A percentile compares a stretch with the other conserved stretches of the same genome.
These are phyloP conservation scores for Ceratina calcarata DNA, from an alignment of 1,140 invertebrate species.

Conservation along the genomic window DNA sequence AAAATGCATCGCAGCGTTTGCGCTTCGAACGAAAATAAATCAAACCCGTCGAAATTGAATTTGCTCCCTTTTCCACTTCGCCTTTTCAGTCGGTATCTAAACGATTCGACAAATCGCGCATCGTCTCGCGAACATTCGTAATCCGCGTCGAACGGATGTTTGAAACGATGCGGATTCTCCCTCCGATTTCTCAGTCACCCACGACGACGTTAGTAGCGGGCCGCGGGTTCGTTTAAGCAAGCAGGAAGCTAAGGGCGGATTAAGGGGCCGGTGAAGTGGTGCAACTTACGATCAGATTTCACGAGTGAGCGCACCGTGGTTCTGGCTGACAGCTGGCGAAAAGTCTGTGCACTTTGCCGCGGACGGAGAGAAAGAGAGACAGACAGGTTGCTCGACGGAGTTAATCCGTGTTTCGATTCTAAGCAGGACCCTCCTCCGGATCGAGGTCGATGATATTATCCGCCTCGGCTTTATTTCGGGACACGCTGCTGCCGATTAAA, in stretches of 20 bases:
- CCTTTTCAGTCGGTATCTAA: neutral
- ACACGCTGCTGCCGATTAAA: constrained; percentile 61
- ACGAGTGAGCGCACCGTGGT: constrained; percentile 63
- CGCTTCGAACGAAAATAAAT: constrained; percentile 16
- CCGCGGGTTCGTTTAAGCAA: constrained; percentile 60
- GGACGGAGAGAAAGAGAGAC: constrained; percentile 18
- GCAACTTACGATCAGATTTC: constrained; percentile 69
- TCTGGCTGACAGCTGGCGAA: constrained; percentile 65
- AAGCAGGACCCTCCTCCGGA: constrained; percentile 50
- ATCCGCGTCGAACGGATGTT: constrained; percentile 21
- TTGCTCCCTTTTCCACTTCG: neutral
- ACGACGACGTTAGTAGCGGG: constrained; percentile 9
- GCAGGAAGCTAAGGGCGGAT: constrained; percentile 56
- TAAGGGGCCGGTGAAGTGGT: constrained; percentile 67
- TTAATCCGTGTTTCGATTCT: constrained; percentile 62
- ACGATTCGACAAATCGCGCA: neutral
- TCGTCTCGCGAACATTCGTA: constrained; percentile 21
- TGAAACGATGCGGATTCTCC: constrained; percentile 27
- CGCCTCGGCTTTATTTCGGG: constrained; percentile 60
- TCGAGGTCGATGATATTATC: constrained; percentile 60
- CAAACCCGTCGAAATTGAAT: neutral
- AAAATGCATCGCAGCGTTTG: neutral
- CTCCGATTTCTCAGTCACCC: constrained; percentile 46
- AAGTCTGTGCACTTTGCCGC: constrained; percentile 57
- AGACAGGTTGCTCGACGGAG: constrained; percentile 50